These are phyloP conservation scores for Zoanthus sansibaricus DNA, from an alignment of 92 coral and sea anemone genomes.

Conservation along the genomic window DNA sequence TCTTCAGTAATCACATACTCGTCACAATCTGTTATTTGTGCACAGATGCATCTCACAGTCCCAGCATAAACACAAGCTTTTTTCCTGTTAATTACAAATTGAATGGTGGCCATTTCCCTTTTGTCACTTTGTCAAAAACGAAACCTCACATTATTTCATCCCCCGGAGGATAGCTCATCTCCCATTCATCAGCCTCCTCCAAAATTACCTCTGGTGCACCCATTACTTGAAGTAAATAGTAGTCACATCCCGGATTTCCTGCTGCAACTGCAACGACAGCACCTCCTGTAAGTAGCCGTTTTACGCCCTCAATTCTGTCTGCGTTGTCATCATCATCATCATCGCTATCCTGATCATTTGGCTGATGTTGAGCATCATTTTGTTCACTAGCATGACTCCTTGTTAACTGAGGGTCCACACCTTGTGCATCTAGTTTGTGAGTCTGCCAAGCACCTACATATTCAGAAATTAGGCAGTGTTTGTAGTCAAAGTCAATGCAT, in stretches of 20 bases:
- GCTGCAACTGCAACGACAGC: conserved; percentile 54
- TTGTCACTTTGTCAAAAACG: background rate
- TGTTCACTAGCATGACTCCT: background rate
- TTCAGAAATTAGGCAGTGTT: background rate
- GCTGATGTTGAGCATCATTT: background rate
- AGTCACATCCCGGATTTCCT: conserved; percentile 26
- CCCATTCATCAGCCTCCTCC: conserved; percentile 15
- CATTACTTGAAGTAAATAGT: conserved; percentile 44
- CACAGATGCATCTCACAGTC: conserved; percentile 10
- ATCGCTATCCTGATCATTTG: background rate
- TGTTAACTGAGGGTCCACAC: conserved; percentile 15
- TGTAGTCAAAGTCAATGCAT: conserved; percentile 37
- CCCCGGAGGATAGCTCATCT: conserved; percentile 1
- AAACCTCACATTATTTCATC: background rate
- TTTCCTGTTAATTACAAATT: conserved; percentile 2
- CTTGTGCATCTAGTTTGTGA: conserved; percentile 12
- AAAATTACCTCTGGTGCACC: conserved; percentile 15
- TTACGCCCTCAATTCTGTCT: conserved; percentile 20
- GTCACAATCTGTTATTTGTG: conserved; percentile 19
- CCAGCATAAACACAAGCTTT: conserved; percentile 19
- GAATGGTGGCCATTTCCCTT: conserved; percentile 11
- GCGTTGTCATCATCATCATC: background rate
- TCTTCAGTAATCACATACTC: background rate
- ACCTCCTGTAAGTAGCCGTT: conserved; percentile 37
- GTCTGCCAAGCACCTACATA: conserved; percentile 34